These are phyloP conservation scores for Scaeva pyrastri DNA, from an alignment of 2,888 invertebrate species.

Conservation along the genomic window DNA sequence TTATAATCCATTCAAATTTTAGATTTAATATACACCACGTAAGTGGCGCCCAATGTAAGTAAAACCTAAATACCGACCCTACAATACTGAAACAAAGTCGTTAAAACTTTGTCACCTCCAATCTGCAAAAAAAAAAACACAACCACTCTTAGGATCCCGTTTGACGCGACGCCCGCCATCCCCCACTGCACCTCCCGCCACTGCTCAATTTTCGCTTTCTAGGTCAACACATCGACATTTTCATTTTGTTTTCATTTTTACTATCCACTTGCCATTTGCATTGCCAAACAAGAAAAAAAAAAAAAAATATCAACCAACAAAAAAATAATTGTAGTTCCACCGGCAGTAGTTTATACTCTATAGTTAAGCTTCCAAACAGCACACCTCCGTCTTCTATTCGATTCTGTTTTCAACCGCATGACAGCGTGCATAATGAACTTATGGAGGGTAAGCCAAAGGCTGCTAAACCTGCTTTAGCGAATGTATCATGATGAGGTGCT, in stretches of 20 bases:
- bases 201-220: slow-evolving; percentile 56
- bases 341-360: slow-evolving; percentile 22
- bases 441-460: slow-evolving; percentile 40
- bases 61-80: slow-evolving; percentile 39
- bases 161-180: slow-evolving; percentile 2
- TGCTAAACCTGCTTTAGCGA: slow-evolving; percentile 44
- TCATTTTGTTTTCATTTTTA: slow-evolving; percentile 72
- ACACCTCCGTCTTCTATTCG: slow-evolving; percentile 48
- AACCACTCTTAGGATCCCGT: slow-evolving; percentile 23
- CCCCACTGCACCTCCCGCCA: not conserved
- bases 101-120: slow-evolving; percentile 27
- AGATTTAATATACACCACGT: no score
- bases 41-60: slow-evolving; percentile 24
- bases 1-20: no score
- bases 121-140: slow-evolving; percentile 6
- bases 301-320: not conserved
- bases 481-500: slow-evolving; percentile 29
- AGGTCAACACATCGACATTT: slow-evolving; percentile 73
- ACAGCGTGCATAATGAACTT: slow-evolving; percentile 71
- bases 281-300: slow-evolving; percentile 38
- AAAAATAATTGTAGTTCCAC: slow-evolving; percentile 21
- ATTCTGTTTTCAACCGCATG: slow-evolving; percentile 44
- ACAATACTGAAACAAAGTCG: slow-evolving; percentile 10
- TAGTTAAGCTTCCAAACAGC: slow-evolving; percentile 39
- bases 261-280: slow-evolving; percentile 72